Evolutionary conservation across 2,113 vertebrate genomes (phyloP), one percentile per base, ranked within the genome.

Genomic region (Labeo catla): DNA sequence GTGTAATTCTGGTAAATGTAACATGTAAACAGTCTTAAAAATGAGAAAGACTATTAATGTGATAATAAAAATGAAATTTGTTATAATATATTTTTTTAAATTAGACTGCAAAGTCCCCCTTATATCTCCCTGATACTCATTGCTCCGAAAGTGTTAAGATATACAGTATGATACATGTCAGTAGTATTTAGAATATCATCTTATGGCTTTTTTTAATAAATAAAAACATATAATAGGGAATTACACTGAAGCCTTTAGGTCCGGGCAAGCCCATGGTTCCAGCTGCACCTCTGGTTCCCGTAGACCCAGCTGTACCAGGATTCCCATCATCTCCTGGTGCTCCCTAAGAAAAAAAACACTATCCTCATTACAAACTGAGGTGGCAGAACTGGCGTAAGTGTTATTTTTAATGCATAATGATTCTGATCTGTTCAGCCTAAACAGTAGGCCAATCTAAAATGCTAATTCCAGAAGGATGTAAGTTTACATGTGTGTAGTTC

Each of bases 221-320:
- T 72, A 78, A 4, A 39, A 43, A 21, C 10, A n/a, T 12, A 34
- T 19, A 13, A 16, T 43, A 57, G 50, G 45, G 15, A 47, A 96
- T 97, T 93, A 98, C 98, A 93, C 94, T 94, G 34, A 97, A 95
- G 76, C 98, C 98, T 94, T 98, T 99, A 68, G 98, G 97, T 83
- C 98, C 98, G 2, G 97, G 96, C 65, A 97, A 95, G 34, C 98
- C 98, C 98, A 99, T 98, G 1, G 93, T 88, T 43, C 98, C 98
- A 49, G 96, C 93, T 84, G 93, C 85, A 3, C 98, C 98, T 92
- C 97, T 93, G 89, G 94, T 94, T 79, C 98, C 98, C 28, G 92
- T 90, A 15, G 98, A 93, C 47, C 98, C 98, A 7, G 96, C 95
- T 59, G 96, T 92, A 13, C 98, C 98, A 2, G 95, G 95, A 68